Evolutionary conservation across 1,140 invertebrate genomes (phyloP), one percentile per base, ranked within the genome.

Genomic region (Callitettix versicolor): DNA sequence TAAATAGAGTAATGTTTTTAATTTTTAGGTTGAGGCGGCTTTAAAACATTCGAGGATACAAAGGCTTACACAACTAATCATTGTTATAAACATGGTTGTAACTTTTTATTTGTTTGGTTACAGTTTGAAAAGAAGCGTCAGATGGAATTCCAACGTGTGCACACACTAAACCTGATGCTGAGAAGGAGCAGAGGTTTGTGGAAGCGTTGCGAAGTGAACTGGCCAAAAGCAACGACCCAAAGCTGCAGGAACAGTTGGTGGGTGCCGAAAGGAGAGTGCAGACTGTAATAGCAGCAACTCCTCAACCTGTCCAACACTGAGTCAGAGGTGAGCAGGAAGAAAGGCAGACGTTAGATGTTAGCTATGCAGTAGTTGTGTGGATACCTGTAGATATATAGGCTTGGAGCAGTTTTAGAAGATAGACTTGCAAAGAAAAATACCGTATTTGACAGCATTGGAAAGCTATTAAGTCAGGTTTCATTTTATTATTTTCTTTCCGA

Each of bases 161-260:
- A 82, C 60, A 91, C 87, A 9, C 77, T 91, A 53, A 78, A 82
- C 57, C 75, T 86, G 56, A 89, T 89, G 85, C 69, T 89, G 61
- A 89, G 60, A 79, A 88, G 62, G 86, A 89, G 62, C 81, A 82
- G 64, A 76, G 81, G 60, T 85, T 86, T 66, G 79, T 88, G 53
- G 81, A 86, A 56, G 79, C 79, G 54, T 69, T 86, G 50, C 75
- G 84, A 38, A 81, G 73, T 65, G 76, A 73, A 66, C 67, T 73
- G 59, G 78, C 72, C 50, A 79, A 73, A 66, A 72, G 63, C 53
- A 77, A 67, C 55, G 75, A 72, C 58, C 63, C 67, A 49, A 67
- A 67, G 24, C 53, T 73, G 15, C 70, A 71, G 56, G 56, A 68
- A 52, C 77, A 82, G 63, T 62, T 84, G 44, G 67, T 68, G 2